Conservation (phyloP, 2,797 vertebrate genomes). For the Phoxinus dragarum region DNA sequence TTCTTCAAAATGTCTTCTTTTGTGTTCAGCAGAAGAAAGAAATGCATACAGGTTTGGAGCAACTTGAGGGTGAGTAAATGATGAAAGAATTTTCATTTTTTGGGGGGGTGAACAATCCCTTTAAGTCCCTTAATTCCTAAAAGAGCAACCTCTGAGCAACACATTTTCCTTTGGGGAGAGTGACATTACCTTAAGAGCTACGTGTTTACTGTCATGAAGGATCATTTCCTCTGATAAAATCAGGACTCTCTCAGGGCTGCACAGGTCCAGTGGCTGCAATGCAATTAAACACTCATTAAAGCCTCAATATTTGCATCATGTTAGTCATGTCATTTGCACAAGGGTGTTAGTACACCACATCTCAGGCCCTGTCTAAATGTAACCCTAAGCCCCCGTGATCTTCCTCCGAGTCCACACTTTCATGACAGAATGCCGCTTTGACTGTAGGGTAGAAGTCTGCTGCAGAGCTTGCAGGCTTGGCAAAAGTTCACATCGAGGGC, state of each 20-base stretch:
- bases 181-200: slow-evolving; percentile 83
- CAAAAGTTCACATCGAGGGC: not conserved
- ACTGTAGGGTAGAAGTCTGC: not conserved
- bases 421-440: not conserved
- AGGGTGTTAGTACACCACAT: not conserved
- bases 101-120: too few relatives aligned
- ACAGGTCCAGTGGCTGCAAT: slow-evolving; percentile 88
- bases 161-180: not conserved
- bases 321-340: slow-evolving; percentile 11
- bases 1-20: too few relatives aligned
- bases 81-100: too few relatives aligned
- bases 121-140: not conserved
- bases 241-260: slow-evolving; percentile 86
- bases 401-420: not conserved
- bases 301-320: not conserved
- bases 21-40: too few relatives aligned
- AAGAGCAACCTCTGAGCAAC: not conserved
- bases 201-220: slow-evolving; percentile 83
- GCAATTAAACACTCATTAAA: slow-evolving; percentile 36
- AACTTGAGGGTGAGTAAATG: too few relatives aligned
- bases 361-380: not conserved
- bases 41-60: too few relatives aligned
- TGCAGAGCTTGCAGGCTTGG: not conserved
- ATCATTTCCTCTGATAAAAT: slow-evolving; percentile 89
- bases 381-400: not conserved